Conservation (phyloP, 2,113 vertebrate species). For the Mormoops blainvillei region DNA sequence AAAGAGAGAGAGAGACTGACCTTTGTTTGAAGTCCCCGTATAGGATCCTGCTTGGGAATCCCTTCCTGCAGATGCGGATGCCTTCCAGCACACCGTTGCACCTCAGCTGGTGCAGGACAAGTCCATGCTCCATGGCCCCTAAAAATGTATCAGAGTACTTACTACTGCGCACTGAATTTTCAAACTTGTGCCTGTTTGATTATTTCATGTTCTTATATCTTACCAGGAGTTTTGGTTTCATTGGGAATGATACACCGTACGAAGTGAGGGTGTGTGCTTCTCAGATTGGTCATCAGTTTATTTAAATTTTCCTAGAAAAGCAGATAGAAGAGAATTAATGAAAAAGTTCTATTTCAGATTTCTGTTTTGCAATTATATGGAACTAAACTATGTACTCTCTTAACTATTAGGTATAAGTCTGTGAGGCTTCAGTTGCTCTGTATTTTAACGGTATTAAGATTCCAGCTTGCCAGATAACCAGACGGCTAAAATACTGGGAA, state of each 20-base stretch:
- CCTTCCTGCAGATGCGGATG: conserved; percentile 92
- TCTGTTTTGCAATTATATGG: background rate
- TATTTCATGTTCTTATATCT: background rate
- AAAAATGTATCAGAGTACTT: background rate
- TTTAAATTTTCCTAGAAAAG: conserved; percentile 90
- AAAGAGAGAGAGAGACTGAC: conserved; percentile 59
- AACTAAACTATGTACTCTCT: background rate
- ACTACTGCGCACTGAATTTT: background rate
- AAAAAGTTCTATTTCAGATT: conserved; percentile 2
- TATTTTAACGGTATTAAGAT: background rate
- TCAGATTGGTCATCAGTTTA: conserved; percentile 93
- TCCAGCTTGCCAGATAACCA: background rate
- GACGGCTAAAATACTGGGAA: background rate
- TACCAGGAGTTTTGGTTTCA: conserved; percentile 95
- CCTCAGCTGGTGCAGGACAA: conserved; percentile 91
- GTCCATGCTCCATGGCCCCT: conserved; percentile 90
- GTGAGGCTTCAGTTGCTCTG: background rate
- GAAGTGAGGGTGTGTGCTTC: conserved; percentile 93
- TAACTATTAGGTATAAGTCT: background rate
- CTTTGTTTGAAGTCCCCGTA: conserved; percentile 93
- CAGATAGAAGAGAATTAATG: background rate
- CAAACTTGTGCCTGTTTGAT: background rate
- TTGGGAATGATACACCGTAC: conserved; percentile 95
- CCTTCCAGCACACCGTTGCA: conserved; percentile 92
- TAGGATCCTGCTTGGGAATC: conserved; percentile 90